A percentile compares a stretch with the other conserved stretches of the same genome.
These are phyloP conservation scores for Melieria picta DNA, from an alignment of 2,888 invertebrate genomes.

Conservation along the genomic window DNA sequence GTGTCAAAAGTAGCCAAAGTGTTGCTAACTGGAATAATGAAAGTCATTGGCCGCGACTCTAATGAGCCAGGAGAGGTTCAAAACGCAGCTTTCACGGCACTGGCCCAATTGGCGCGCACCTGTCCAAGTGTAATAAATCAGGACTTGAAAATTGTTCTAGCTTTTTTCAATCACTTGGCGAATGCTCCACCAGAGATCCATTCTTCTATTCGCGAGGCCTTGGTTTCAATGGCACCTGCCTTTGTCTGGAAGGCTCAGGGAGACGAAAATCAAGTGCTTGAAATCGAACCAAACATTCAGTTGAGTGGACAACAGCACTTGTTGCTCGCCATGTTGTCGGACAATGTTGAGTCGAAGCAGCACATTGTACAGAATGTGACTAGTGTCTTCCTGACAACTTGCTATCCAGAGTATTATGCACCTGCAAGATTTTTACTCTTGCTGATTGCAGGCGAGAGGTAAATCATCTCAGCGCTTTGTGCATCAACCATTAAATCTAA, in stretches of 20 bases:
- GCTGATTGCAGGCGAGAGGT: constrained; percentile 86
- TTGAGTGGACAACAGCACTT: constrained; percentile 64
- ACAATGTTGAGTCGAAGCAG: constrained; percentile 81
- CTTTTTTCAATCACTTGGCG: constrained; percentile 63
- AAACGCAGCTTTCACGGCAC: constrained; percentile 66
- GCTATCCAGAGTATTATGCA: constrained; percentile 84
- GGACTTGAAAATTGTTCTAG: constrained; percentile 69
- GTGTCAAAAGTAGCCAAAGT: constrained; percentile 64
- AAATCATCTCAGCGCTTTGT: constrained; percentile 50
- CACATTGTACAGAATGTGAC: constrained; percentile 84
- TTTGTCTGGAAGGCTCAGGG: constrained; percentile 67
- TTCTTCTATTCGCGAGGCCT: constrained; percentile 74
- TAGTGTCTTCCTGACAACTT: constrained; percentile 81
- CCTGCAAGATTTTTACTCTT: constrained; percentile 85
- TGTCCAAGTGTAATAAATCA: constrained; percentile 73
- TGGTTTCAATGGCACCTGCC: constrained; percentile 76
- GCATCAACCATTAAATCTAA: background rate
- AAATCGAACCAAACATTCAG: constrained; percentile 58
- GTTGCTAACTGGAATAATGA: constrained; percentile 61
- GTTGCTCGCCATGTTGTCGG: constrained; percentile 74
- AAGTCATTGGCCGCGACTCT: constrained; percentile 61
- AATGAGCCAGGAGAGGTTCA: constrained; percentile 66
- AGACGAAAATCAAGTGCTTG: constrained; percentile 49
- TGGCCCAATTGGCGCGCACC: constrained; percentile 68
- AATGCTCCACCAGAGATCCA: constrained; percentile 68